Percentiles rank a stretch among this genome's conserved stretches.
Evolutionary conservation across 2,113 vertebrate genomes (phyloP).

Genomic region (Periophthalmus modestus): DNA sequence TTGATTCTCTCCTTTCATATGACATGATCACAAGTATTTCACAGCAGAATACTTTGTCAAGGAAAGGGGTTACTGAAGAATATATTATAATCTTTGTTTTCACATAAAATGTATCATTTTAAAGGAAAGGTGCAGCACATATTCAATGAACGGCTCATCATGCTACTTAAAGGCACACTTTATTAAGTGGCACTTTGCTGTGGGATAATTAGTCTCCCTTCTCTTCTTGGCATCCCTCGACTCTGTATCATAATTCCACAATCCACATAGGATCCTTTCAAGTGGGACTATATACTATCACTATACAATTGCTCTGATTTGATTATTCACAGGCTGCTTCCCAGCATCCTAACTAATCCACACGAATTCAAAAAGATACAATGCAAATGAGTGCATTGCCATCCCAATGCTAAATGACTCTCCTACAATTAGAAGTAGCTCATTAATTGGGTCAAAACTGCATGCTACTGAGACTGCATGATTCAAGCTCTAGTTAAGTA

Average conservation of each 20-base stretch:
- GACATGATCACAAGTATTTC: too few relatives aligned
- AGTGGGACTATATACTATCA: constrained; percentile 6
- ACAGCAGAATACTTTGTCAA: not conserved
- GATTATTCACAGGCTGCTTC: constrained; percentile 37
- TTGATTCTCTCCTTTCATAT: too few relatives aligned
- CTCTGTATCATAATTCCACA: constrained; percentile 20
- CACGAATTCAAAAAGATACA: constrained; percentile 31
- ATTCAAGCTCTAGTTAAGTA: constrained; percentile 37
- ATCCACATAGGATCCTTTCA: constrained; percentile 26
- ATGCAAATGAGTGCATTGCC: constrained; percentile 53
- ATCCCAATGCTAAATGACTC: constrained; percentile 47
- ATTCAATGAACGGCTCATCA: constrained; percentile 42
- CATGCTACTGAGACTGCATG: constrained; percentile 43
- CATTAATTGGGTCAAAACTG: constrained; percentile 67
- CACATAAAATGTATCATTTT: not conserved
- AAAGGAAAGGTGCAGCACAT: constrained; percentile 22
- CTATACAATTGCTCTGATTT: constrained; percentile 18
- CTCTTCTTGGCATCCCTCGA: constrained; percentile 21
- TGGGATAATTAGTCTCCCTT: constrained; percentile 37
- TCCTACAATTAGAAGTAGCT: constrained; percentile 49
- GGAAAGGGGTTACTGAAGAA: not conserved
- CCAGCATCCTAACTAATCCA: constrained; percentile 24
- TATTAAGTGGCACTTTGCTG: constrained; percentile 31
- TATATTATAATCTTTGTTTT: not conserved
- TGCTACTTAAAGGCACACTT: constrained; percentile 21